phyloP scores from a whole-genome alignment of 2,888 invertebrate genomes.

The Adelognathus sp. region DNA sequence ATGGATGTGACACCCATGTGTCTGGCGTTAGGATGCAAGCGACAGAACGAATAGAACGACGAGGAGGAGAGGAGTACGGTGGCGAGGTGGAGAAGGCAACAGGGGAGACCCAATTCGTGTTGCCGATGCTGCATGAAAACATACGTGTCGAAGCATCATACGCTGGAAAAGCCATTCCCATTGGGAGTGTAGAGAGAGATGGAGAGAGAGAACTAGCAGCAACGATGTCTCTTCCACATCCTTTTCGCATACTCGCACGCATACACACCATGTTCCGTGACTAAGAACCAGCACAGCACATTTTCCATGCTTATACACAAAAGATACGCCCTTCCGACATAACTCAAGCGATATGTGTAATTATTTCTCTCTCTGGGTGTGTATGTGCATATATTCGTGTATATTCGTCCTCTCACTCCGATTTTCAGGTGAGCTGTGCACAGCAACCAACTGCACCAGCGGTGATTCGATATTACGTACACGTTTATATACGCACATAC shows the following conservation, averaged over 20 bases:
- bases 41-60: conserved; percentile 22
- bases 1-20: conserved; percentile 11
- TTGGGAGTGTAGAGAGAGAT: conserved; percentile 25
- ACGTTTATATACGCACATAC: conserved; percentile 23
- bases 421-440: conserved; percentile 47
- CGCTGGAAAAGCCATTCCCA: conserved; percentile 48
- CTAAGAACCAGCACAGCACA: too few relatives aligned
- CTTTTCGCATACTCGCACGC: too few relatives aligned
- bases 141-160: conserved; percentile 43
- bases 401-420: neutral
- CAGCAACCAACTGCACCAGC: conserved; percentile 50
- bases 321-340: too few relatives aligned
- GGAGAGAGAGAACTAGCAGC: neutral
- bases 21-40: conserved; percentile 38
- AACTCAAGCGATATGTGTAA: neutral
- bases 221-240: conserved; percentile 45
- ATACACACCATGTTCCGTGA: too few relatives aligned
- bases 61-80: conserved; percentile 1
- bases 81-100: conserved; percentile 4
- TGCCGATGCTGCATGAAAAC: conserved; percentile 31
- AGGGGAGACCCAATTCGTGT: conserved; percentile 33
- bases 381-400: neutral
- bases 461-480: conserved; percentile 62
- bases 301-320: too few relatives aligned
- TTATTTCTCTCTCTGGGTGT: neutral